Evolutionary conservation across 2,888 invertebrate species (phyloP), one percentile per base, ranked within the genome.

Genomic region (Suillia variegata): DNA sequence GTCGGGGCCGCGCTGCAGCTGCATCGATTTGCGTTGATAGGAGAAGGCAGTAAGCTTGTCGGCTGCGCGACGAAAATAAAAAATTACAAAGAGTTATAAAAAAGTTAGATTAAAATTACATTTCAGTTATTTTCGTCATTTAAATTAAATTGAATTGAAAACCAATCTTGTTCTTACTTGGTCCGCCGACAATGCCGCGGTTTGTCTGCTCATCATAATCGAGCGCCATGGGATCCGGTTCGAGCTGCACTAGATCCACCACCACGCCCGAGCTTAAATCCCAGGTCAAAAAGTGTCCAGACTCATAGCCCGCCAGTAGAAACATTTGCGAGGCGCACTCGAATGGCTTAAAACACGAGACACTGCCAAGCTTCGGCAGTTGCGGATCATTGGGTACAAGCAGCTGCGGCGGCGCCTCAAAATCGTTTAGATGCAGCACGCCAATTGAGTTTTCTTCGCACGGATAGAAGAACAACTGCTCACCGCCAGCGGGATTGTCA

Each of bases 251-350:
- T 2, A 76, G 53, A 63, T 78, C 76, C 6, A 80, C 64, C 47
- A 76, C 65, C 2, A 69, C 70, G 6, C 85, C 85, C 68, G 86
- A 85, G 69, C 85, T 85, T 69, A 88, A 83, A 81, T 91, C 89
- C 89, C 90, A 93, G 18, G 91, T 81, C 13, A 87, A 81, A 53
- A 92, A 83, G 77, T 88, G 86, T 1, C 92, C 92, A 20, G 87
- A 86, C 78, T 93, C 93, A 67, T 91, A 92, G 47, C 89, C 89
- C 13, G 86, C 88, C 54, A 93, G 80, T 20, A 92, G 74, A 71
- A 85, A 87, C 2, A 82, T 83, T 64, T 86, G 85, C 12, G 80
- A 81, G 33, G 70, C 74, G 10, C 71, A 70, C 54, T 76, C 76
- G 12, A 86, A 78, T 22, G 82, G 79, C 66, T 87, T 86, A n/a